phyloP scores from a whole-genome alignment of 2,113 vertebrate species.

The Hypanus sabinus region DNA sequence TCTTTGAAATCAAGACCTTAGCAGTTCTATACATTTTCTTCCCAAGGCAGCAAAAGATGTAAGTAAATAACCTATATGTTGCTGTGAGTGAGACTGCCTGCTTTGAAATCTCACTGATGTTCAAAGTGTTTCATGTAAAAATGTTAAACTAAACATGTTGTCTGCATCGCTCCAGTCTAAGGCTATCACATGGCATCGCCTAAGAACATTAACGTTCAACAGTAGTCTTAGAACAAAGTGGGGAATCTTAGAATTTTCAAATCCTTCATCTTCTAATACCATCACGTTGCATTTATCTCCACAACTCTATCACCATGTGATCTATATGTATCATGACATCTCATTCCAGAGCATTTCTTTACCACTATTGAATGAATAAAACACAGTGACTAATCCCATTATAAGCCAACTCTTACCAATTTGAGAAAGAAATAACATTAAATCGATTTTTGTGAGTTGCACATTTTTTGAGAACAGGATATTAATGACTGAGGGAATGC shows the following conservation, averaged over 20 bases:
- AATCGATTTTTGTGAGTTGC: not conserved
- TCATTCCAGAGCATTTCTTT: conserved; percentile 3
- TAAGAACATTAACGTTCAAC: not conserved
- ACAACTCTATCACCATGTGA: not conserved
- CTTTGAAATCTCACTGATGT: not conserved
- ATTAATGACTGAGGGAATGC: not conserved
- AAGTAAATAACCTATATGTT: not conserved
- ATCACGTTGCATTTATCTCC: not conserved
- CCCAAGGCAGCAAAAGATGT: not conserved
- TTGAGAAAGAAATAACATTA: not conserved
- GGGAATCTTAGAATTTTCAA: no score
- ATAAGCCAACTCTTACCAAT: conserved; percentile 3
- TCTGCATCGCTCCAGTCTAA: not conserved
- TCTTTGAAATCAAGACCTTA: conserved; percentile 9
- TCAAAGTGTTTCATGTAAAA: not conserved
- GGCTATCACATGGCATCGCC: not conserved
- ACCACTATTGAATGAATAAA: not conserved
- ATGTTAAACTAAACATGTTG: not conserved
- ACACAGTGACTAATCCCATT: not conserved
- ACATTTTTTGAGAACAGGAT: not conserved
- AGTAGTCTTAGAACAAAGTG: no score
- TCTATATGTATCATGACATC: not conserved
- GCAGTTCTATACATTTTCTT: not conserved
- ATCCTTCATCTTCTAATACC: not conserved
- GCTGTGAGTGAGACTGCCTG: not conserved